phyloP scores from a whole-genome alignment of 2,113 vertebrate genomes.

The Ascaphus truei region DNA sequence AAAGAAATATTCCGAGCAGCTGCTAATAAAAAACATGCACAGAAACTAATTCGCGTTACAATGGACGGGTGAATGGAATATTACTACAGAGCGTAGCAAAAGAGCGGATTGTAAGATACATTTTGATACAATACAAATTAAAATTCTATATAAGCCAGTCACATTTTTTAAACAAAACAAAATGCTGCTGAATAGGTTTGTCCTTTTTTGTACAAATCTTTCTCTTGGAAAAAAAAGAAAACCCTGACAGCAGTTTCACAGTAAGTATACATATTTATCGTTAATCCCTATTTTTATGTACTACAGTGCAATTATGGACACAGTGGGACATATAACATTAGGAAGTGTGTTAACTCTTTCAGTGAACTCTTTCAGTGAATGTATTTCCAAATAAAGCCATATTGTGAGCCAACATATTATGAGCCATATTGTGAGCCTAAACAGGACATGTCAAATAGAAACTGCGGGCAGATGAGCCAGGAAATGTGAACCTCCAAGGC shows the following conservation, averaged over 20 bases:
- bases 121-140: background rate
- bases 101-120: background rate
- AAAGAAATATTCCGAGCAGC: too few relatives aligned
- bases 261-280: conserved; percentile 2
- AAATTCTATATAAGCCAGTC: background rate
- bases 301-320: background rate
- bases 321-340: background rate
- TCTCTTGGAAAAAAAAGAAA: background rate
- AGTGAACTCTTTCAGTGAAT: too few relatives aligned
- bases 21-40: too few relatives aligned
- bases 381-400: too few relatives aligned
- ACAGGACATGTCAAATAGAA: too few relatives aligned
- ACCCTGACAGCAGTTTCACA: background rate
- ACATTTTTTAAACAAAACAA: background rate
- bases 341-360: background rate
- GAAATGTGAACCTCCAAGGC: too few relatives aligned
- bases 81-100: too few relatives aligned
- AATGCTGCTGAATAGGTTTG: background rate
- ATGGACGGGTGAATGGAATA: too few relatives aligned
- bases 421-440: too few relatives aligned
- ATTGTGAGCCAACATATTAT: too few relatives aligned
- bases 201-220: background rate
- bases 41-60: too few relatives aligned
- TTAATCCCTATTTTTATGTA: conserved; percentile 4
- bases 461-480: too few relatives aligned